Percentiles rank a stretch among this genome's conserved stretches.
Evolutionary conservation across 2,797 vertebrate species (phyloP).

Genomic region (Premnoplex brunnescens): DNA sequence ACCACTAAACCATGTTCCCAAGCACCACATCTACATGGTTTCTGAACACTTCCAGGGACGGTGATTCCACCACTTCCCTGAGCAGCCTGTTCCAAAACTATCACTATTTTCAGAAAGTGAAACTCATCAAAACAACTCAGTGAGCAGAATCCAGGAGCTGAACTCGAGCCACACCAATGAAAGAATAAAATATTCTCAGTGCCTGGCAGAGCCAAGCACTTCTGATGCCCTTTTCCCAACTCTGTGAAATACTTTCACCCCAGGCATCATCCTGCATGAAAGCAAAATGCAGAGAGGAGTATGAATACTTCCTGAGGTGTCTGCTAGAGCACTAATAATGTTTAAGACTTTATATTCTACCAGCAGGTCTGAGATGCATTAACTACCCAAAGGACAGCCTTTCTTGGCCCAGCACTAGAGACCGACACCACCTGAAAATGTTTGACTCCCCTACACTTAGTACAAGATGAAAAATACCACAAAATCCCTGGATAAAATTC

Average conservation of each 20-base stretch:
- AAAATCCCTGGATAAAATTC: not conserved
- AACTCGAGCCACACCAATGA: not conserved
- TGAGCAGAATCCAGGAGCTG: not conserved
- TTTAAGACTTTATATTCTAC: not conserved
- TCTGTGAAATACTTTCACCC: not conserved
- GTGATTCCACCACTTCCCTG: not conserved
- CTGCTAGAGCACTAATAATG: not conserved
- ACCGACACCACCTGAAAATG: constrained; percentile 41
- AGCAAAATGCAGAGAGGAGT: not conserved
- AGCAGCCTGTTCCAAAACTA: not conserved
- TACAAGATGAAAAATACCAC: constrained; percentile 26
- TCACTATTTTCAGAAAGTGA: not conserved
- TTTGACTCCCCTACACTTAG: constrained; percentile 11
- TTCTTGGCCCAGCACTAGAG: constrained; percentile 36
- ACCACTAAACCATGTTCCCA: not conserved
- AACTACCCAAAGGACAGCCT: not conserved
- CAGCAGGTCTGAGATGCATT: not conserved
- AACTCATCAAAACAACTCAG: constrained; percentile 1
- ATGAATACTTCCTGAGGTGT: not conserved
- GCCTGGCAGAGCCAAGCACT: not conserved
- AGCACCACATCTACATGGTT: not conserved
- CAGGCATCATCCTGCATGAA: not conserved
- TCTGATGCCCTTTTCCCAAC: not conserved
- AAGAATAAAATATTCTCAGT: not conserved
- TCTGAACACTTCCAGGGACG: not conserved